Base-by-base conservation (phyloP, 2,888 invertebrate genomes). In the Fragum sueziense region DNA sequence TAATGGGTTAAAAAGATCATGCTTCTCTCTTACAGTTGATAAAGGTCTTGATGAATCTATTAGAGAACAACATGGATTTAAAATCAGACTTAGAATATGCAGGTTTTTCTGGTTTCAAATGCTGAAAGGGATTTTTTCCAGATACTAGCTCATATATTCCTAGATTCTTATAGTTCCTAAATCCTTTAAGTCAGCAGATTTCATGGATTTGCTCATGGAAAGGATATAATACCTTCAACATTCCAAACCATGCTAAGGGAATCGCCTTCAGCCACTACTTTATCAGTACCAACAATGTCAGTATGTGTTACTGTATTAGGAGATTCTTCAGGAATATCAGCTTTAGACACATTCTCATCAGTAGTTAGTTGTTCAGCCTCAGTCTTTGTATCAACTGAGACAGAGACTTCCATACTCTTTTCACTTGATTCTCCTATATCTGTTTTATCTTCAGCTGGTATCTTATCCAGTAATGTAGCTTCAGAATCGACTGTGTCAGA, bases 221-320 rank as follows among this genome's bases (percentile, higher is more conserved):
- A 47, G 47, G 62, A 67, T n/a, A 37, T n/a, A n/a, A 69, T 73
- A 67, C 73, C 73, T 37, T 65, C 33, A 20, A 73, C 33, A 17
- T 52, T 67, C 73, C 73, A 73, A 52, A 31, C 52, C 67, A 73
- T 52, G 25, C 34, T 67, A 22, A 73, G 54, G 22, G 73, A 34
- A 47, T 73, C 65, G 4, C 65, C 73, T 27, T 73, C 54, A 52
- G 51, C n/a, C 31, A 61, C 61, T 20, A 61, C 33, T 61, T 33
- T 61, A 29, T 61, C 61, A 61, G 61, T 33, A 33, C 31, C 61
- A 61, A 7, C 2, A 20, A 14, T 22, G 14, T 9, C 31, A 33
- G 31, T 61, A n/a, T 61, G 31, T 20, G 47, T 14, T 47, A 20
- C 47, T 14, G 17, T 47, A n/a, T 20, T 14, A 20, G 14, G 14